phyloP scores from a whole-genome alignment of 2,797 vertebrate genomes.

The Spinus pinus region DNA sequence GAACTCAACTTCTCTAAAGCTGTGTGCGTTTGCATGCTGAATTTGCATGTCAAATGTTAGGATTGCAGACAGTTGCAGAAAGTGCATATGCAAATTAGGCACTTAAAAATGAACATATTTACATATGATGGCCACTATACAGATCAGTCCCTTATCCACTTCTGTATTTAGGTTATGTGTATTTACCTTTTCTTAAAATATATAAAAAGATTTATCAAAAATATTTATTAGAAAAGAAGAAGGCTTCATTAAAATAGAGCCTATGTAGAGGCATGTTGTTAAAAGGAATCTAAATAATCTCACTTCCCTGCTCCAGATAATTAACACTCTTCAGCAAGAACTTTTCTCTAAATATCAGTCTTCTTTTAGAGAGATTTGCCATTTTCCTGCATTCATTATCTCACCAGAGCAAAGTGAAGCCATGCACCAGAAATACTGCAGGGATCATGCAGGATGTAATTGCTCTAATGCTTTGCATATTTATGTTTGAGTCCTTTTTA shows the following conservation, averaged over 20 bases:
- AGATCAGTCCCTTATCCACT: background rate
- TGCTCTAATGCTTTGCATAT: slow-evolving; percentile 74
- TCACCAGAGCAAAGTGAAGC: slow-evolving; percentile 53
- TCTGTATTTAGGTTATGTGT: background rate
- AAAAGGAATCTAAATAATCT: slow-evolving; percentile 63
- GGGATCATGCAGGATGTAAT: slow-evolving; percentile 63
- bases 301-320: slow-evolving; percentile 64
- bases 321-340: slow-evolving; percentile 70
- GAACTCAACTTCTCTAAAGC: background rate
- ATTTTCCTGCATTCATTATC: slow-evolving; percentile 64
- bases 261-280: slow-evolving; percentile 10
- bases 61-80: background rate
- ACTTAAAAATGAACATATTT: background rate
- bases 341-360: slow-evolving; percentile 68
- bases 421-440: slow-evolving; percentile 39
- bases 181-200: background rate
- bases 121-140: background rate
- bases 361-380: slow-evolving; percentile 58
- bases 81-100: slow-evolving; percentile 31
- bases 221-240: background rate
- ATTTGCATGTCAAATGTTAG: slow-evolving; percentile 18
- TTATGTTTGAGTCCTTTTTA: slow-evolving; percentile 75
- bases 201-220: background rate
- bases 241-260: background rate
- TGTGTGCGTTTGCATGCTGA: background rate